A percentile compares a stretch with the other conserved stretches of the same genome.
Conservation (phyloP, 2,113 vertebrate species). For the Anarhynchus alexandrinus region DNA sequence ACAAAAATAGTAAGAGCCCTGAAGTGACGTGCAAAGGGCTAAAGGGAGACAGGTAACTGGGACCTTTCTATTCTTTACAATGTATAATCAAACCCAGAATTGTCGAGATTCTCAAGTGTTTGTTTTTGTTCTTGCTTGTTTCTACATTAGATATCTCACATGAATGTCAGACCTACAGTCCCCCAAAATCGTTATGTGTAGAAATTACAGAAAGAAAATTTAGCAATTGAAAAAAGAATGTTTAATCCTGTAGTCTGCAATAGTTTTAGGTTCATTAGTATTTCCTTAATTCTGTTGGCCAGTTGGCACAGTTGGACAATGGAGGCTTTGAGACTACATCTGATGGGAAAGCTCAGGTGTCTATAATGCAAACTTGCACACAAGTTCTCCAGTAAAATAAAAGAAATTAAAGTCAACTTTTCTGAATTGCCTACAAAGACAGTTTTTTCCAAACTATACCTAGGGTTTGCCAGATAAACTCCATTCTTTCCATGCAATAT, state of each 20-base stretch:
- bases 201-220: background rate
- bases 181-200: background rate
- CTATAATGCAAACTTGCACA: background rate
- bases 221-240: background rate
- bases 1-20: background rate
- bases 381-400: background rate
- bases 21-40: background rate
- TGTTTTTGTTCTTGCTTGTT: background rate
- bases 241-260: background rate
- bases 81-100: background rate
- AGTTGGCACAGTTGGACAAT: background rate
- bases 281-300: background rate
- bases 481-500: background rate
- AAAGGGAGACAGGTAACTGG: background rate
- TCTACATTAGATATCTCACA: background rate
- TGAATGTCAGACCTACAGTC: background rate
- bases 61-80: background rate
- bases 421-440: background rate
- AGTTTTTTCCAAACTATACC: background rate
- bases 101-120: background rate
- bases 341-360: background rate
- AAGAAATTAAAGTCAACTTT: background rate
- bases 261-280: background rate
- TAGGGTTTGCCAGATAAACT: background rate
- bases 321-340: background rate